A percentile compares a stretch with the other conserved stretches of the same genome.
Conservation (phyloP, 2,797 vertebrate genomes). For the Acipenser ruthenus region DNA sequence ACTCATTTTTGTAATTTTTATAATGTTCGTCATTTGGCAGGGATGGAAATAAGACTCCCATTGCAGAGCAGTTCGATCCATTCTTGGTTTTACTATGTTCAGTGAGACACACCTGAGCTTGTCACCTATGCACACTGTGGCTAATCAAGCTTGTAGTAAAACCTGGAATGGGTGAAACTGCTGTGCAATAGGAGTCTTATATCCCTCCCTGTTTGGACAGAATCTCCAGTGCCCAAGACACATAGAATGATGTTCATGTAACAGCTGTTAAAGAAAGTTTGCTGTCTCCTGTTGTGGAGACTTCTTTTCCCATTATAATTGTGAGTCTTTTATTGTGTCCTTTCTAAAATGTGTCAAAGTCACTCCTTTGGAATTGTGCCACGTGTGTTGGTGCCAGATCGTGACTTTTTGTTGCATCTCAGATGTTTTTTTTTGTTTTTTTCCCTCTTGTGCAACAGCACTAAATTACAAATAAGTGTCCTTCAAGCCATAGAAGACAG, state of each 20-base stretch:
- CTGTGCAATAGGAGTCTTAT: no score
- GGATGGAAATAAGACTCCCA: no score
- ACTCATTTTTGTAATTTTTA: no score
- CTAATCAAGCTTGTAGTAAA: no score
- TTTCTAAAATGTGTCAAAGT: conserved; percentile 9
- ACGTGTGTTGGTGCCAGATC: conserved; percentile 7
- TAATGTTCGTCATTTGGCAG: no score
- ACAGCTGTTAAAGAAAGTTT: background rate
- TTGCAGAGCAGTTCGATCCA: no score
- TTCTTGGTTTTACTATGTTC: no score
- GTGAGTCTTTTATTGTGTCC: conserved; percentile 6
- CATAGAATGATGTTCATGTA: background rate
- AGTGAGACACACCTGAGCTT: no score
- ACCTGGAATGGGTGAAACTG: no score
- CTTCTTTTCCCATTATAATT: background rate
- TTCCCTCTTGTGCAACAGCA: conserved; percentile 16
- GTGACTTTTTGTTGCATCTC: conserved; percentile 10
- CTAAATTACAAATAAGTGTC: conserved; percentile 12
- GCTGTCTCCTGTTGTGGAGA: background rate
- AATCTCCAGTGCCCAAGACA: conserved; percentile 5
- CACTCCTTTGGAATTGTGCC: background rate
- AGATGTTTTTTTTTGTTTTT: background rate
- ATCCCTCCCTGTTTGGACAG: no score
- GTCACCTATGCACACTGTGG: no score
- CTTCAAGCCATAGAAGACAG: conserved; percentile 6